Evolutionary conservation across 2,113 vertebrate species (phyloP), one percentile per base, ranked within the genome.

Genomic region (Narcine bancroftii): DNA sequence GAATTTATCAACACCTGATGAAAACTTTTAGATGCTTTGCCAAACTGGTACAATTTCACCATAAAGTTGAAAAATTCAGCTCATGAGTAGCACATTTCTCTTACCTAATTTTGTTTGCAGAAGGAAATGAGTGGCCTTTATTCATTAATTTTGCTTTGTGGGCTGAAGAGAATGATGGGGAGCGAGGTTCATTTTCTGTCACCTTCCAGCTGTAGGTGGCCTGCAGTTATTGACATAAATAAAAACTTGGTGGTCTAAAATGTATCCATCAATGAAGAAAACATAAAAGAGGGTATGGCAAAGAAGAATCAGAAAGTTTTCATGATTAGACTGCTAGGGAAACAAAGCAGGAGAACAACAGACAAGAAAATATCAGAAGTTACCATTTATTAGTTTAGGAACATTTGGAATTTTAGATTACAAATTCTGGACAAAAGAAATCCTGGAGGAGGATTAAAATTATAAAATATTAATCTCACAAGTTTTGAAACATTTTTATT

Each of bases 191-290:
- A 97, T 93, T 98, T 96, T 94, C 92, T 95, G 94, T 97, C 95
- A 85, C 96, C 95, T 95, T 98, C 97, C 93, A 94, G 83, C 93
- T 96, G 95, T 92, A 95, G 96, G 94, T 96, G 96, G 96, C 98
- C 98, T 99, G 98, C 95, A 98, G 97, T 98, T 97, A 99, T 97
- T 92, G 98, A 99, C 97, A 99, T 96, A 99, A 99, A 99, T 97
- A 98, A 98, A 98, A 97, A 97, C 97, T 98, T 97, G 97, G 97
- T 97, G 96, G 97, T 98, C 97, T 97, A 97, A 98, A 94, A 95
- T 93, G 96, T 96, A 97, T 96, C 96, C 96, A 94, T 96, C 96
- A 97, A 95, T 95, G 95, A 97, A 95, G 96, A 97, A 94, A 95
- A 93, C 93, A 93, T 91, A 93, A 53, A 53, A 89, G 92, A 93